A percentile compares a stretch with the other conserved stretches of the same genome.
phyloP scores from a whole-genome alignment of 2,113 vertebrate species.

The Grus americana region DNA sequence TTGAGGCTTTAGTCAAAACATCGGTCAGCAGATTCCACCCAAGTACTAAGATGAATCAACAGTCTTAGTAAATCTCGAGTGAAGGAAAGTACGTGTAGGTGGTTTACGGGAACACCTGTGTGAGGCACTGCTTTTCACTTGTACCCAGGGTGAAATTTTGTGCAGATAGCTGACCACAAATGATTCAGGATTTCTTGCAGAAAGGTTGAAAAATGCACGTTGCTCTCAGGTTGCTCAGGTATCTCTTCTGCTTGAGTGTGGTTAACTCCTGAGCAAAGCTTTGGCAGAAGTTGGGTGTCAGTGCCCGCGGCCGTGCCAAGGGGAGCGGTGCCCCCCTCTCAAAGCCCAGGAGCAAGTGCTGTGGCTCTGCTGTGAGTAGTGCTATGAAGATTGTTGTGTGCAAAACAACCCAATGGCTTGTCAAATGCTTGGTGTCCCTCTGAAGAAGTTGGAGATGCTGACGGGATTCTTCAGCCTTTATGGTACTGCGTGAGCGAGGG shows the following conservation, averaged over 20 bases:
- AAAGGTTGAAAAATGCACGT: fast-evolving
- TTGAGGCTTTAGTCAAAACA: background rate
- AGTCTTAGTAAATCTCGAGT: background rate
- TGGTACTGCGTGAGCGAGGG: background rate
- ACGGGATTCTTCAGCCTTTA: background rate
- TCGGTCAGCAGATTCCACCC: background rate
- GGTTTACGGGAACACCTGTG: background rate
- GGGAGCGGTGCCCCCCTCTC: background rate
- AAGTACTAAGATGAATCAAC: background rate
- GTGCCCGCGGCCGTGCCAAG: fast-evolving
- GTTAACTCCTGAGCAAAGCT: fast-evolving
- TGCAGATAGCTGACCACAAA: fast-evolving
- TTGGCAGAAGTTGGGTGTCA: background rate
- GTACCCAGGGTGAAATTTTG: background rate
- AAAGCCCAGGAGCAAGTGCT: background rate
- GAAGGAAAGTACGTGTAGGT: background rate
- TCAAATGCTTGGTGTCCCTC: background rate
- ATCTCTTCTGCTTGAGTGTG: background rate
- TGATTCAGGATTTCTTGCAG: background rate
- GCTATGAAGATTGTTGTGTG: too few relatives aligned
- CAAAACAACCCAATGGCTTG: background rate
- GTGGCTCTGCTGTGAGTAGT: fast-evolving
- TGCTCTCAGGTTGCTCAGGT: background rate
- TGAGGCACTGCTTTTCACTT: background rate
- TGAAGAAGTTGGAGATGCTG: background rate